phyloP scores from a whole-genome alignment of 2,888 invertebrate species.

The Eilema griseolum region DNA sequence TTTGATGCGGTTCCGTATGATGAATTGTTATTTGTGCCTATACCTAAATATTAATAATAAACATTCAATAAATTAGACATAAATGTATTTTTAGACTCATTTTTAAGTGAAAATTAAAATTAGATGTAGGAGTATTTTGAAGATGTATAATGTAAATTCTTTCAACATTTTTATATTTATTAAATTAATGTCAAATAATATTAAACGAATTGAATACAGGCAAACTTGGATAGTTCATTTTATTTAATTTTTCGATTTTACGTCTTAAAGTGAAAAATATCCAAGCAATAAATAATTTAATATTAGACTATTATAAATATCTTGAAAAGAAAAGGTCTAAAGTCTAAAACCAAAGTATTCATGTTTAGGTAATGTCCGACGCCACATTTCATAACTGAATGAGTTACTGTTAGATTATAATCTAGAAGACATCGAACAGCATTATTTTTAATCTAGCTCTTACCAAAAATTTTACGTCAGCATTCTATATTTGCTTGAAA shows the following conservation, averaged over 20 bases:
- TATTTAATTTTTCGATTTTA: not conserved
- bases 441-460: too few relatives aligned
- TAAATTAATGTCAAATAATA: not conserved
- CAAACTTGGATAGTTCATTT: not conserved
- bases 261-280: not conserved
- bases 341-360: too few relatives aligned
- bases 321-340: too few relatives aligned
- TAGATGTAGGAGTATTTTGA: not conserved
- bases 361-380: too few relatives aligned
- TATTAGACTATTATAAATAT: not conserved
- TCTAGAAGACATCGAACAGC: too few relatives aligned
- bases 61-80: not conserved
- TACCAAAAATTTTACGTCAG: too few relatives aligned
- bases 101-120: not conserved
- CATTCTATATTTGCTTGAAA: too few relatives aligned
- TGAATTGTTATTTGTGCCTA: conserved; percentile 77
- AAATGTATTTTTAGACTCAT: not conserved
- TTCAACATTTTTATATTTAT: not conserved
- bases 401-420: not conserved
- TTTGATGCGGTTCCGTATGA: conserved; percentile 81
- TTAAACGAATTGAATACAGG: not conserved
- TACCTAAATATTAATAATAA: conserved; percentile 73
- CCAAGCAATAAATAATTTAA: not conserved
- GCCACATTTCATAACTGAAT: too few relatives aligned
- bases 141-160: not conserved